Percentiles rank a stretch among this genome's conserved stretches.
phyloP scores from a whole-genome alignment of 2,113 vertebrate species.

The Paralichthys olivaceus region DNA sequence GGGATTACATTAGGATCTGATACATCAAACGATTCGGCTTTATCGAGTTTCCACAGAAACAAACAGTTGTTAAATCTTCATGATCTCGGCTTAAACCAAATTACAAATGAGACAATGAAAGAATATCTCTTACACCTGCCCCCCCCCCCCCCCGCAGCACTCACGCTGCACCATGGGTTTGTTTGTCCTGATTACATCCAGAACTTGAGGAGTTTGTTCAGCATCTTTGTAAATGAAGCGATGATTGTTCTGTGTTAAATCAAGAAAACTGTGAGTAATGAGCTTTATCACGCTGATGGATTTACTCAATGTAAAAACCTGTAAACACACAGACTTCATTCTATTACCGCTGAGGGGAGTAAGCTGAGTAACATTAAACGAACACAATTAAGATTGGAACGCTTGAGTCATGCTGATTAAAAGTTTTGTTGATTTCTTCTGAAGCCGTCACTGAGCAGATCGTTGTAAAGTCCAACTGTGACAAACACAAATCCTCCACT shows the following conservation, averaged over 20 bases:
- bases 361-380: too few species aligned
- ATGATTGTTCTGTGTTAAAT: not conserved
- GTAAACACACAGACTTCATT: too few species aligned
- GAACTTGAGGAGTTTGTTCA: not conserved
- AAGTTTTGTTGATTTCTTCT: not conserved
- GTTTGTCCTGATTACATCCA: too few species aligned
- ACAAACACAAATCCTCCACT: not conserved
- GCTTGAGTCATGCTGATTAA: too few species aligned
- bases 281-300: too few species aligned
- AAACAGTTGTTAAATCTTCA: not conserved
- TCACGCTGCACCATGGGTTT: not conserved
- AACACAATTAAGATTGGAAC: too few species aligned
- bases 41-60: not conserved
- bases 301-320: too few species aligned
- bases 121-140: constrained; percentile 4
- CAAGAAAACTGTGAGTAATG: not conserved
- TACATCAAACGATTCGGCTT: constrained; percentile 35
- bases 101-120: constrained; percentile 2
- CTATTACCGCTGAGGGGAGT: too few species aligned
- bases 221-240: not conserved
- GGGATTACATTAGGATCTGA: constrained; percentile 24
- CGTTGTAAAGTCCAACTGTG: not conserved
- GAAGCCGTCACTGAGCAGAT: not conserved
- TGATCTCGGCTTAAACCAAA: constrained; percentile 17
- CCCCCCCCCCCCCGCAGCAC: too few species aligned